Percentiles rank a stretch among this genome's conserved stretches.
Evolutionary conservation across 2,888 invertebrate genomes (phyloP).

Genomic region (Trissoscelio sp.): DNA sequence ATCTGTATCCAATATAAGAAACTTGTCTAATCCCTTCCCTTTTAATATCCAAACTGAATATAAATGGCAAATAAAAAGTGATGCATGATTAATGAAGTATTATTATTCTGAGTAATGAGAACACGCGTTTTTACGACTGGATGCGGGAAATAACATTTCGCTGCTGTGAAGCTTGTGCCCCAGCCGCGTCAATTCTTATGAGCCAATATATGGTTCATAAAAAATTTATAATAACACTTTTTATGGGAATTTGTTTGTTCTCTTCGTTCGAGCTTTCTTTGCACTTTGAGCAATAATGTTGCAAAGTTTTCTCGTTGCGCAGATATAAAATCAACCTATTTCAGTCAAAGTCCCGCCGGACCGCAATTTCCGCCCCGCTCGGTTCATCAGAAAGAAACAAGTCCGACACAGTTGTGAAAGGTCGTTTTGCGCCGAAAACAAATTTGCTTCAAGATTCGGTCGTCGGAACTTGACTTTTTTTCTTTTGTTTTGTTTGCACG

Average conservation of each 20-base stretch:
- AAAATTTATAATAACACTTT: constrained; percentile 65
- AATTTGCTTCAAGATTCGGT: constrained; percentile 22
- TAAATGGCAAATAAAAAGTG: constrained; percentile 41
- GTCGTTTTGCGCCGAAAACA: constrained; percentile 40
- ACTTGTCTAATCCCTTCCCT: constrained; percentile 28
- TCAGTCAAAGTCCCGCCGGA: constrained; percentile 62
- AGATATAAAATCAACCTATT: constrained; percentile 66
- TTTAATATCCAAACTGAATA: constrained; percentile 49
- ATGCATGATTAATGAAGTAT: constrained; percentile 54
- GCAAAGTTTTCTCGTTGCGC: constrained; percentile 58
- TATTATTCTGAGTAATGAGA: constrained; percentile 61
- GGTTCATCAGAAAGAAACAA: constrained; percentile 51
- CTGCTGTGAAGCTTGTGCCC: too few species aligned
- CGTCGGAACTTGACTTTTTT: too few species aligned
- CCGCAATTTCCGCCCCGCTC: constrained; percentile 63
- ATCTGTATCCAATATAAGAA: too few species aligned
- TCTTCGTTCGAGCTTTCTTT: constrained; percentile 56
- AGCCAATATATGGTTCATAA: constrained; percentile 61
- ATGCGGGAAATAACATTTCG: constrained; percentile 58
- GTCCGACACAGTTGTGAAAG: constrained; percentile 36
- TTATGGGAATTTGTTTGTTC: constrained; percentile 64
- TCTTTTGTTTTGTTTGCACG: too few species aligned
- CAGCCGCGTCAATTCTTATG: constrained; percentile 60
- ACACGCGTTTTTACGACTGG: constrained; percentile 58
- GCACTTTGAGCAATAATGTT: constrained; percentile 61